Conservation (phyloP, 2,113 vertebrate species). For the Eretmochelys imbricata region DNA sequence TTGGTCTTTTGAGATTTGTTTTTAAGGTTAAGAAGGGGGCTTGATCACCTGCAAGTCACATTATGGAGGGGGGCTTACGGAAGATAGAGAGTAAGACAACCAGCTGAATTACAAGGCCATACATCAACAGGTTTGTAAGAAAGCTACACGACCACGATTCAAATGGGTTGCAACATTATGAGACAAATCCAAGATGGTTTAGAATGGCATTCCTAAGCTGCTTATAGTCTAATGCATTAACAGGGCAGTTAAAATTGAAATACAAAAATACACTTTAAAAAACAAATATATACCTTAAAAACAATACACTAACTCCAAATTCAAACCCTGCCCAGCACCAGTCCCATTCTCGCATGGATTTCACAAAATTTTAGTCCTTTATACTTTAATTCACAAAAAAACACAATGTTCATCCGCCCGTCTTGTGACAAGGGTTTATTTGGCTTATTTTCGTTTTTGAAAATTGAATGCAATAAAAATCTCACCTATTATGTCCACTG, state of each 20-base stretch:
- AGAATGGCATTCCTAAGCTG: conserved; percentile 31
- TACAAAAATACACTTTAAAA: conserved; percentile 5
- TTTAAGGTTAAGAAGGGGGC: neutral
- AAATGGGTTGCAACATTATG: neutral
- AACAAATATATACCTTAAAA: conserved; percentile 30
- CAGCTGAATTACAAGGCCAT: neutral
- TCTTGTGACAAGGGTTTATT: conserved; percentile 36
- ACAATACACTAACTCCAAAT: conserved; percentile 50
- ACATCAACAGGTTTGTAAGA: conserved; percentile 6
- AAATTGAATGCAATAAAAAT: conserved; percentile 70
- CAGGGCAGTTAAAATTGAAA: neutral
- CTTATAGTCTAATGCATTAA: neutral
- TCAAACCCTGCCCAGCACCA: conserved; percentile 54
- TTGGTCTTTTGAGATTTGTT: neutral
- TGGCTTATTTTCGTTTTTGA: conserved; percentile 33
- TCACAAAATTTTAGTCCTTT: conserved; percentile 49
- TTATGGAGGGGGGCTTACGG: neutral
- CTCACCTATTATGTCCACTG: neutral
- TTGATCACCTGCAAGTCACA: neutral
- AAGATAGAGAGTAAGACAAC: neutral
- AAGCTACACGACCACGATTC: neutral
- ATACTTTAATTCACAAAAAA: neutral
- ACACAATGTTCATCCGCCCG: conserved; percentile 28
- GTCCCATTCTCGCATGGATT: conserved; percentile 53
- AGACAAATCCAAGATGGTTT: conserved; percentile 47